Base-by-base conservation (phyloP, 2,113 vertebrate genomes). In the Eudyptes chrysolophus region DNA sequence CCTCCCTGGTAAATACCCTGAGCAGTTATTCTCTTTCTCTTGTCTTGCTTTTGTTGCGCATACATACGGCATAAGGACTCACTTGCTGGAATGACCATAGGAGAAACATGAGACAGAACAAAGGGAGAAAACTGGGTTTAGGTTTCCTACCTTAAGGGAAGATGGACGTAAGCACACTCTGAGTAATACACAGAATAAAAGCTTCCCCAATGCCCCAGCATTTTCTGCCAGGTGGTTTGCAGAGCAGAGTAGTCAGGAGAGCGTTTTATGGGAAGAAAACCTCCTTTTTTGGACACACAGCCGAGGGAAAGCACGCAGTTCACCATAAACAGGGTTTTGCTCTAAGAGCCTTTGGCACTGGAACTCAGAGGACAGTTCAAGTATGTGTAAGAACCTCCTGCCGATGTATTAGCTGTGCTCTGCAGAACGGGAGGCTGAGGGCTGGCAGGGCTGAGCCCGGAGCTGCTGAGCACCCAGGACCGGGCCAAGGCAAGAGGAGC, bases 41-140 rank as follows among this genome's bases (percentile, higher is more conserved):
- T 34, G 7, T 18, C 27, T 42, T 57, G 74, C 48, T 82, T 69
- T 64, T 0, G 0, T 51, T 55, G 60, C 69, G 44, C 2, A 0
- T 16, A 49, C 3, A 4, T 15, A 7, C 6, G 29, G 1, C 38
- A 7, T 7, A 25, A n/a, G 38, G 25, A 48, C 19, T 87, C 24
- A 4, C 30, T 40, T 32, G 76, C 49, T 82, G 78, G 42, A 74
- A 38, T 4, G 70, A 38, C 24, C 11, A 3, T 1, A 11, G 16
- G 54, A 82, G 83, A 52, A 62, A 58, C 5, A 2, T 3, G 30
- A 38, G 40, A 16, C 18, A 72, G 70, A 93, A 61, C 18, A 61
- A 78, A 48, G 34, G 64, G 25, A 75, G 30, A 15, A 65, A 79
- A 42, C 4, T 24, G 75, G 17, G 61, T 38, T 21, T n/a, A 16